phyloP scores from a whole-genome alignment of 1,140 invertebrate genomes.

The Drosophila pruinosa region DNA sequence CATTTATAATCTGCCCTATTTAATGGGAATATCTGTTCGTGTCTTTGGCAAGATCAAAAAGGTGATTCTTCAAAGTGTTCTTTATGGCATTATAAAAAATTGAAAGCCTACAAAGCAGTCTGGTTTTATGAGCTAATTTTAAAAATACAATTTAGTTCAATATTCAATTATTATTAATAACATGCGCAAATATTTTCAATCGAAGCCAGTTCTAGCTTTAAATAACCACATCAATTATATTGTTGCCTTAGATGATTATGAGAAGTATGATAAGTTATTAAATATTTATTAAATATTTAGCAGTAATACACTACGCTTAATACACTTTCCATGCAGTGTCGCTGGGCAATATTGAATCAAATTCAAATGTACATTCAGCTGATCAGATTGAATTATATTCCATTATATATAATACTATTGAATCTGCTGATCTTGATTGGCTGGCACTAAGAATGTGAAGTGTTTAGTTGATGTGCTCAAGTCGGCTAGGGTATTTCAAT shows the following conservation, averaged over 20 bases:
- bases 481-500: constrained; percentile 12
- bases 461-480: not conserved
- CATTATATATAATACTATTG: not conserved
- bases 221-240: not conserved
- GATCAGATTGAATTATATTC: not conserved
- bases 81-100: too few relatives aligned
- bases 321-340: not conserved
- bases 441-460: not conserved
- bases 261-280: not conserved
- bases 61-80: too few relatives aligned
- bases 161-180: not conserved
- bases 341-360: not conserved
- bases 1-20: not conserved
- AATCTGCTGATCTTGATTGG: not conserved
- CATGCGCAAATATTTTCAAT: not conserved
- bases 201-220: not conserved
- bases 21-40: not conserved
- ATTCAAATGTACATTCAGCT: too few relatives aligned
- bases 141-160: not conserved
- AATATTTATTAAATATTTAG: constrained; percentile 6
- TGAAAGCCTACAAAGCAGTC: too few relatives aligned
- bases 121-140: too few relatives aligned
- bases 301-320: not conserved
- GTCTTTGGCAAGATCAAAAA: too few relatives aligned
- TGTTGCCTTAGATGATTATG: not conserved